Percentiles rank a stretch among this genome's conserved stretches.
These are phyloP conservation scores for Acanthurus lineatus DNA, from an alignment of 2,797 vertebrate genomes.

Conservation along the genomic window DNA sequence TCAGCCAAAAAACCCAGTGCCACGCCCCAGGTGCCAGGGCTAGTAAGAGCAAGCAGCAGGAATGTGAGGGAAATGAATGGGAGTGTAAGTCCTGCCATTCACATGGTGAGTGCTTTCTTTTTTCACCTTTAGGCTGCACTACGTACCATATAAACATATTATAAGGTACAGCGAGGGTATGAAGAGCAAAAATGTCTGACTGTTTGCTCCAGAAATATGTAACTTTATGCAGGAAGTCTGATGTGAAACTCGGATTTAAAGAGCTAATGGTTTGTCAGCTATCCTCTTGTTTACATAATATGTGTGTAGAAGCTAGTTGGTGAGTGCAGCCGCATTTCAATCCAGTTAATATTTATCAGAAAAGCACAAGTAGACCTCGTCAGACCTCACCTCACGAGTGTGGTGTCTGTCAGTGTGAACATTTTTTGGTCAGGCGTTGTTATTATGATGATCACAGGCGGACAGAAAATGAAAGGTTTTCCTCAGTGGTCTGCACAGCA, in stretches of 20 bases:
- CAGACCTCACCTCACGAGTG: constrained; percentile 31
- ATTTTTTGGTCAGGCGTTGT: constrained; percentile 34
- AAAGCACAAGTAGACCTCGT: constrained; percentile 15
- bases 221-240: constrained; percentile 17
- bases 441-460: constrained; percentile 37
- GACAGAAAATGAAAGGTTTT: constrained; percentile 60
- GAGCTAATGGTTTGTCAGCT: constrained; percentile 9
- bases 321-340: constrained; percentile 4
- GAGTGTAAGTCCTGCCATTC: constrained; percentile 83
- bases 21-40: constrained; percentile 85
- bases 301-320: not conserved
- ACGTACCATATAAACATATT: constrained; percentile 59
- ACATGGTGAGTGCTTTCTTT: constrained; percentile 81
- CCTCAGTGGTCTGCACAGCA: constrained; percentile 57
- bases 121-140: constrained; percentile 64
- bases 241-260: constrained; percentile 16
- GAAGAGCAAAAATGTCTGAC: constrained; percentile 25
- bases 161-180: constrained; percentile 35
- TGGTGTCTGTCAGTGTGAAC: constrained; percentile 9
- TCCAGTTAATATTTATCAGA: constrained; percentile 14
- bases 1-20: constrained; percentile 80
- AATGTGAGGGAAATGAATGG: constrained; percentile 86
- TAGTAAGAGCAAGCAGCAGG: constrained; percentile 85
- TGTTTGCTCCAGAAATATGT: constrained; percentile 27
- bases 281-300: constrained; percentile 19